Evolutionary conservation across 2,797 vertebrate species (phyloP).

Genomic region (Rhinichthys osculus): DNA sequence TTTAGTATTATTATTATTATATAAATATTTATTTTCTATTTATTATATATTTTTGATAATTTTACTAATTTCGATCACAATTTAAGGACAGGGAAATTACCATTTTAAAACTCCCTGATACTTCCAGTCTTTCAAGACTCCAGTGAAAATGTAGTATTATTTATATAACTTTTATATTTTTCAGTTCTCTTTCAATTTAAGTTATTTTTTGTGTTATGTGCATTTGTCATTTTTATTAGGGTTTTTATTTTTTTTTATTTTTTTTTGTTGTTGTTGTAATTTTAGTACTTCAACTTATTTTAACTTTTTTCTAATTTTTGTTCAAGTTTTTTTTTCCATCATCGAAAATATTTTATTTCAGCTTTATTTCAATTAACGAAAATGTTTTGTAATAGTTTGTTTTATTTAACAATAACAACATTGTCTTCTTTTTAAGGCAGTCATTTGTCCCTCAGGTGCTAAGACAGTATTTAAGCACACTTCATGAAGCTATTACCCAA

Average conservation of each 20-base stretch:
- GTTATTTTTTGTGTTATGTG: background rate
- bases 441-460: background rate
- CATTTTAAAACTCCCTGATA: too few relatives aligned
- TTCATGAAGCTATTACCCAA: constrained; percentile 82
- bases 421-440: background rate
- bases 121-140: too few relatives aligned
- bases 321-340: background rate
- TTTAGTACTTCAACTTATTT: background rate
- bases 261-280: background rate
- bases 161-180: background rate
- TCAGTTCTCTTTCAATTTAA: background rate
- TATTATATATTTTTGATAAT: background rate
- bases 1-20: background rate
- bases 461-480: background rate
- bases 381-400: background rate
- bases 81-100: too few relatives aligned
- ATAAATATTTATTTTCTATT: background rate
- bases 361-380: background rate
- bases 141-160: background rate
- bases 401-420: background rate
- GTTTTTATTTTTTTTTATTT: background rate
- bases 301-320: background rate
- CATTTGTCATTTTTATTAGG: background rate
- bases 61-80: background rate
- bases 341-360: background rate